phyloP scores from a whole-genome alignment of 2,888 invertebrate species.

The Spilarctia lutea region DNA sequence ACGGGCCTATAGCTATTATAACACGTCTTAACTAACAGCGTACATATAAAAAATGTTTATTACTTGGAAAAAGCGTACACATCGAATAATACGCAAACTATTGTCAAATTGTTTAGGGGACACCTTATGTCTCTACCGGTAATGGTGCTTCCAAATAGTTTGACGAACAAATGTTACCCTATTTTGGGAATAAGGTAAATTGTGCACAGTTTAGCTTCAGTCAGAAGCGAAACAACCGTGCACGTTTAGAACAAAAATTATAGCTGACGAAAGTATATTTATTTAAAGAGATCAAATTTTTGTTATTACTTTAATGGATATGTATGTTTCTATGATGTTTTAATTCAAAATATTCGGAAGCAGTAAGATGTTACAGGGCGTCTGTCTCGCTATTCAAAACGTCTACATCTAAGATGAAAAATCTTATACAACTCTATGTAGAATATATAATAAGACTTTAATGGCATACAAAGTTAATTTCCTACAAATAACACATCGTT shows the following conservation, averaged over 20 bases:
- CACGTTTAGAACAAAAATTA: neutral
- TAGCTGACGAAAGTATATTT: neutral
- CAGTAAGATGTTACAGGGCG: conserved; percentile 7
- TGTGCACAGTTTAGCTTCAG: neutral
- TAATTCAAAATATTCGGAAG: conserved; percentile 43
- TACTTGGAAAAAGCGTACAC: conserved; percentile 57
- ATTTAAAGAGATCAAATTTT: neutral
- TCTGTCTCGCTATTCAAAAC: conserved; percentile 32
- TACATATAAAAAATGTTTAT: conserved; percentile 53
- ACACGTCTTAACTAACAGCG: conserved; percentile 59
- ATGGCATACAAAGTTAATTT: conserved; percentile 19
- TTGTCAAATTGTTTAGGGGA: conserved; percentile 59
- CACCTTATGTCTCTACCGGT: conserved; percentile 26
- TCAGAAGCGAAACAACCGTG: neutral
- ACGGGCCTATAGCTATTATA: conserved; percentile 49
- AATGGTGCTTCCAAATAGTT: conserved; percentile 38
- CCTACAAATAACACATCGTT: conserved; percentile 38
- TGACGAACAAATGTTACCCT: conserved; percentile 4
- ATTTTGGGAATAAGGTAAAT: neutral
- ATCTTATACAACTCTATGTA: conserved; percentile 18
- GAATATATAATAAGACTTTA: conserved; percentile 24
- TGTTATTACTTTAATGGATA: neutral
- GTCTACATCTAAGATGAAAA: conserved; percentile 25
- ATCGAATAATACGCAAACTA: conserved; percentile 56
- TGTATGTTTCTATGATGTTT: conserved; percentile 15